Percentiles rank a stretch among this genome's conserved stretches.
Conservation (phyloP, 2,888 invertebrate species). For the Sphaeridia pumilis region DNA sequence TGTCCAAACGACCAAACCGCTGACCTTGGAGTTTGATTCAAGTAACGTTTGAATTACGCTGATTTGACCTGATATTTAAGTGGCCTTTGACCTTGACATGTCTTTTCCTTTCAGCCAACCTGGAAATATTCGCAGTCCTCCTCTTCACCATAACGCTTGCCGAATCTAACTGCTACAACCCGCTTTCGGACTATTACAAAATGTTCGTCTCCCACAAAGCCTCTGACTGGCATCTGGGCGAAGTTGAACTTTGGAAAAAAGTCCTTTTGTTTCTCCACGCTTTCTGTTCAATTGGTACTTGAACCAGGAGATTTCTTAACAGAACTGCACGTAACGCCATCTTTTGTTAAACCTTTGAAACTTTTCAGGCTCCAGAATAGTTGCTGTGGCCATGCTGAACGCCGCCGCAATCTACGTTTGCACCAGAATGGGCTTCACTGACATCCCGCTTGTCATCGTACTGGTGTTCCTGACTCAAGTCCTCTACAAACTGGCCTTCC, state of each 20-base stretch:
- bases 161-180: constrained; percentile 28
- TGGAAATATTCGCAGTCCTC: constrained; percentile 28
- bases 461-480: constrained; percentile 22
- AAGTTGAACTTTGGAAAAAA: constrained; percentile 25
- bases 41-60: constrained; percentile 44
- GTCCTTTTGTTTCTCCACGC: constrained; percentile 29
- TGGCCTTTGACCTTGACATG: no score
- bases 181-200: constrained; percentile 25
- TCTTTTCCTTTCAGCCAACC: constrained; percentile 18
- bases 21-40: no score
- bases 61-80: no score
- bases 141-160: constrained; percentile 27
- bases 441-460: constrained; percentile 9
- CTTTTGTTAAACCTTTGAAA: neutral
- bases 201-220: constrained; percentile 22
- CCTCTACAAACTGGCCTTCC: constrained; percentile 12
- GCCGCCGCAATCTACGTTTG: constrained; percentile 19
- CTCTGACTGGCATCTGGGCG: constrained; percentile 24
- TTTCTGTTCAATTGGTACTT: constrained; percentile 25
- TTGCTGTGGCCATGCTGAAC: constrained; percentile 24
- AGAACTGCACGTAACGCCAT: neutral
- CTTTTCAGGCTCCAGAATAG: constrained; percentile 21
- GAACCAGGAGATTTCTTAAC: neutral
- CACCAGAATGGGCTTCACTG: constrained; percentile 6
- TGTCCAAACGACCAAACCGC: constrained; percentile 53